A percentile compares a stretch with the other conserved stretches of the same genome.
phyloP scores from a whole-genome alignment of 2,797 vertebrate genomes.

The Parauchenoglanis ngamensis region DNA sequence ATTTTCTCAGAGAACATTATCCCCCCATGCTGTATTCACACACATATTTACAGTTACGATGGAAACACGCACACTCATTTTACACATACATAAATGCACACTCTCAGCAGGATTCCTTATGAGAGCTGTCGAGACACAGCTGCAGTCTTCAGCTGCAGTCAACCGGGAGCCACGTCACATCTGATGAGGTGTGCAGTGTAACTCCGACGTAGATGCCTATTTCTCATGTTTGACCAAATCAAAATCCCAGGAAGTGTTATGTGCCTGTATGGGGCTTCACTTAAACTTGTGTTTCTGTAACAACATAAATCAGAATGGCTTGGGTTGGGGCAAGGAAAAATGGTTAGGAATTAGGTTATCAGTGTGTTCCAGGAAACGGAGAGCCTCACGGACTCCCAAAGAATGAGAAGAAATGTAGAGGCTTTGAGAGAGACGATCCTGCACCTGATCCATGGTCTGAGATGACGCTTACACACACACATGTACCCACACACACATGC shows the following conservation, averaged over 20 bases:
- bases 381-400: neutral
- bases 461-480: constrained; percentile 50
- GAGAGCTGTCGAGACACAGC: constrained; percentile 62
- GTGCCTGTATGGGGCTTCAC: neutral
- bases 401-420: neutral
- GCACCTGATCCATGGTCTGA: constrained; percentile 13
- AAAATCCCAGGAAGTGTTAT: constrained; percentile 58
- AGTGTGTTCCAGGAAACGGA: neutral
- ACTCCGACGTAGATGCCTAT: constrained; percentile 80
- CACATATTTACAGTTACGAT: constrained; percentile 47
- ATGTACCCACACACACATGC: neutral
- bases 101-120: constrained; percentile 57
- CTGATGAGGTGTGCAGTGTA: constrained; percentile 76
- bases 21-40: constrained; percentile 19
- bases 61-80: constrained; percentile 59
- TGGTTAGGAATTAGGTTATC: neutral
- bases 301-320: neutral
- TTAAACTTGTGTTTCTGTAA: neutral
- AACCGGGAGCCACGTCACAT: constrained; percentile 68
- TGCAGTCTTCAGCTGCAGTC: constrained; percentile 68
- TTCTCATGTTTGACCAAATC: constrained; percentile 73
- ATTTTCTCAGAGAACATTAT: neutral
- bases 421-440: constrained; percentile 19
- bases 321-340: neutral
- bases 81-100: constrained; percentile 56